Base-by-base conservation (phyloP, 2,888 invertebrate genomes). In the Mesoligia furuncula region DNA sequence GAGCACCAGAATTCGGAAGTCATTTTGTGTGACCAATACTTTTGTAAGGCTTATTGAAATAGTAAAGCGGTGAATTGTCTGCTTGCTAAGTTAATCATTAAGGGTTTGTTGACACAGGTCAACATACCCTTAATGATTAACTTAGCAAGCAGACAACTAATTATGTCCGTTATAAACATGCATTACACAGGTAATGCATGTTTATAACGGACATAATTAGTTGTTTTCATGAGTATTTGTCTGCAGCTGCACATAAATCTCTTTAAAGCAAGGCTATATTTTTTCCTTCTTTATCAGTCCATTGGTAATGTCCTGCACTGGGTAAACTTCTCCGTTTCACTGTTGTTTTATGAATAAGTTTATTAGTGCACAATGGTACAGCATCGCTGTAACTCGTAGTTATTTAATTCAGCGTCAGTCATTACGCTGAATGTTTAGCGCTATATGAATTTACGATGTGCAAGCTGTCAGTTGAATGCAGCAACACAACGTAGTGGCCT, bases 1-100 rank as follows among this genome's bases (percentile, higher is more conserved):
- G 84, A 73, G 74, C 73, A 61, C n/a, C 42, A 36, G 62, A 80
- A 71, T 75, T 79, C 64, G 57, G 67, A 64, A 86, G 80, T 83
- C 65, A 83, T 83, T 84, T 83, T 79, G 51, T 71, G 66, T 71
- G 69, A 74, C 36, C 74, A 72, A 13, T 24, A 66, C 74, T 62
- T 86, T 75, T 79, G 64, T 86, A 36, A 68, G 45, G 51, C 62
- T 79, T 75, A 73, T 64, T 79, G 81, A 68, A 81, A 67, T 68
- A 72, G 67, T 79, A 13, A 39, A 68, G 51, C 27, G 24, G 24
- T 48, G 27, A 48, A 42, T 27, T 9, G 17, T 62, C 45, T n/a
- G 62, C 24, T 48, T 54, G 48, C 31, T 57, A 9, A 57, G 24
- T 65, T 57, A 36, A 31, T 79, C 17, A 24, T 20, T 27, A 8